Evolutionary conservation across 2,888 invertebrate species (phyloP), one percentile per base, ranked within the genome.

Genomic region (Drosophila histrio): DNA sequence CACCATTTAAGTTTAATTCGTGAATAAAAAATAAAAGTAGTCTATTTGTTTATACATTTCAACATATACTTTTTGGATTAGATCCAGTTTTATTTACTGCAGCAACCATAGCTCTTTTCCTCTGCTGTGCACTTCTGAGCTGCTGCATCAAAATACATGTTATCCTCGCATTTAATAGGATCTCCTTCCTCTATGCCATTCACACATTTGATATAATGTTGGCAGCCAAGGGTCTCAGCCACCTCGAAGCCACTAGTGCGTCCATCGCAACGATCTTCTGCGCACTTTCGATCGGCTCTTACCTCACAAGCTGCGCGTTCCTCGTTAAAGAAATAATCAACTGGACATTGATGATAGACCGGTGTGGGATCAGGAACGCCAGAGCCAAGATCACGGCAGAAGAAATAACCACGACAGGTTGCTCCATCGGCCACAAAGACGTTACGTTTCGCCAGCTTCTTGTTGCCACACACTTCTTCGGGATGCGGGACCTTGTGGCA

Each of bases 391-490:
- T 89, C 90, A 0, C 57, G 60, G 24, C 91, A 91, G 52, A 79
- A 89, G 53, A 76, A 87, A 47, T 90, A 90, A 0, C 90, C 90
- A 9, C 87, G 78, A 39, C 91, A 91, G 3, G 89, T 89, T 19
- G 84, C 85, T 1, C 73, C 61, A 52, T 91, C 90, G 2, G 53
- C 3, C 0, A 89, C 84, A 54, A 91, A 91, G 11, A 54, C 68
- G 59, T 80, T 46, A 0, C 88, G 78, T 44, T 75, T 62, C 0
- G 90, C 87, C 19, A 83, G 38, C 41, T 91, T 91, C 7, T 63
- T 70, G 4, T 59, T 85, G 26, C 90, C 91, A 49, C 91, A 91
- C 0, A 69, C 81, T 0, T 75, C 44, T 0, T 56, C 59, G 1
- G 91, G 90, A 26, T 70, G 6, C 8, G 90, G 90, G 76, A 89